Percentiles rank a stretch among this genome's conserved stretches.
phyloP scores from a whole-genome alignment of 2,888 invertebrate species.

The Drosophila nr. perissopoda region DNA sequence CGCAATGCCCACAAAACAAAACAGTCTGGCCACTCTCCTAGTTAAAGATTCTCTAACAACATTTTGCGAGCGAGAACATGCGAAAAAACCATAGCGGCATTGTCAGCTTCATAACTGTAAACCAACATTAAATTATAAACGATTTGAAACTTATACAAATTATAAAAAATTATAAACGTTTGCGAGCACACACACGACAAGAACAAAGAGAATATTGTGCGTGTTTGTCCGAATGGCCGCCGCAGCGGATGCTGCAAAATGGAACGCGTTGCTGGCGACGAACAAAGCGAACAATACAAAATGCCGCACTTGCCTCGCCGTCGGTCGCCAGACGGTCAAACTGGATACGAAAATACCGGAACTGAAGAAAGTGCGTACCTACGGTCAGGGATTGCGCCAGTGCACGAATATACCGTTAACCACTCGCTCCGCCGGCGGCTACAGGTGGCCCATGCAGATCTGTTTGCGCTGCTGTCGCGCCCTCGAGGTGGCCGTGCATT shows the following conservation, averaged over 20 bases:
- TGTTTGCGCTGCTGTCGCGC: constrained; percentile 79
- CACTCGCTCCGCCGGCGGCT: constrained; percentile 43
- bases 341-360: constrained; percentile 61
- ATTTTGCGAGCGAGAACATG: constrained; percentile 27
- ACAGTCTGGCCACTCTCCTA: constrained; percentile 9
- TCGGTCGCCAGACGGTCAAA: constrained; percentile 63
- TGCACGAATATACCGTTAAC: constrained; percentile 54
- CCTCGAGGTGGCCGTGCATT: constrained; percentile 76
- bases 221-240: constrained; percentile 40
- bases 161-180: neutral
- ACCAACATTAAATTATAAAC: constrained; percentile 2
- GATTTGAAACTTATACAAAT: constrained; percentile 1
- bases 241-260: constrained; percentile 56
- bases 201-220: neutral
- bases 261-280: constrained; percentile 52
- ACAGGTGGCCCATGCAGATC: constrained; percentile 72
- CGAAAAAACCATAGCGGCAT: constrained; percentile 26
- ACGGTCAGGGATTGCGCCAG: constrained; percentile 63
- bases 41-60: constrained; percentile 19
- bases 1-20: neutral
- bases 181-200: neutral
- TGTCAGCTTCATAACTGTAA: constrained; percentile 6
- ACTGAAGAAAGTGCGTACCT: constrained; percentile 60
- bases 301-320: constrained; percentile 76
- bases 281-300: constrained; percentile 66